Base-by-base conservation (phyloP, 2,797 vertebrate species). In the Epinephelus awoara region DNA sequence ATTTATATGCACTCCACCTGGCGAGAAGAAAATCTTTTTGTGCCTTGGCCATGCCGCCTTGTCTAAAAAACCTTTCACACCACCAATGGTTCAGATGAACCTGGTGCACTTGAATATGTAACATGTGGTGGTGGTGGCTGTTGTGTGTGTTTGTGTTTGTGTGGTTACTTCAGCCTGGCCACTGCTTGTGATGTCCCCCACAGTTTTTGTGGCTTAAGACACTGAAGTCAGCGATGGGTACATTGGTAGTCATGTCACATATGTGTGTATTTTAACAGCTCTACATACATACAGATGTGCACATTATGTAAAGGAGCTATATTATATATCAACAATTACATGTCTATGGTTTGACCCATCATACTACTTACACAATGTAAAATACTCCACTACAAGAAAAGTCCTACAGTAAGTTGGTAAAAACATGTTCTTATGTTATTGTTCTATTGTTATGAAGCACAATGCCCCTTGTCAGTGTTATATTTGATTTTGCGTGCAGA, bases 41-140 rank as follows among this genome's bases (percentile, higher is more conserved):
- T 47, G 93, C 89, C 89, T 42, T 49, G 17, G 89, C 83, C 90
- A 83, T 93, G 87, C 88, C 90, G 94, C 86, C 91, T 91, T 93
- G 84, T 82, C 92, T 90, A 90, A 21, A 21, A 64, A 71, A 57
- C 4, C 29, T 42, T 55, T 63, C 55, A 52, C 52, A 77, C 34
- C 29, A 54, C 29, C 44, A 42, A 34, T 27, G 8, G 34, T 76
- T 76, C 38, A 63, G 23, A 64, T 46, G 56, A 70, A 74, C 56
- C n/a, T 12, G 3, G 8, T 72, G 25, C 54, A 64, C 66, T 38
- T 38, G 27, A 14, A 14, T 40, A 23, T 14, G 42, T 18, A 52
- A 46, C 21, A 27, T 55, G 17, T 50, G 34, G 57, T 27, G 27
- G n/a, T 17, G 18, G 46, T 67, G 50, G 56, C 11, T 52, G n/a